Evolutionary conservation across 2,888 invertebrate genomes (phyloP), one percentile per base, ranked within the genome.

Genomic region (Andrena marginata): DNA sequence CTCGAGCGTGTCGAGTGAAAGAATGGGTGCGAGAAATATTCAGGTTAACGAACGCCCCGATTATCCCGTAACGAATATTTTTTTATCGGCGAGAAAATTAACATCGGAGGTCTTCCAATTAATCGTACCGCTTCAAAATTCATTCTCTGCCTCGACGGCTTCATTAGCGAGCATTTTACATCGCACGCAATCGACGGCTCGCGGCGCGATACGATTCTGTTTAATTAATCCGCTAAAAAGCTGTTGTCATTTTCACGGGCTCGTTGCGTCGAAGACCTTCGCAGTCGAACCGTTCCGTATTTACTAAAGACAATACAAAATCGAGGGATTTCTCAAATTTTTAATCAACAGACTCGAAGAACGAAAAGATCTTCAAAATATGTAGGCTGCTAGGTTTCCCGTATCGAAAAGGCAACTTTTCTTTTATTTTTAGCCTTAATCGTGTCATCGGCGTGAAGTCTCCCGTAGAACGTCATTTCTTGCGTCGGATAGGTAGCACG

Each of bases 211-310:
- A 26, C 73, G 13, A 31, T 63, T 60, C 67, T 23, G n/a, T 67
- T 68, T 65, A 67, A 76, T 69, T 63, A 76, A 69, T 63, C 54
- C 63, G 26, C 54, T 26, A 35, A 60, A 54, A 62, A 42, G 23
- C 4, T 42, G 29, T 48, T 20, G 59, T 60, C 42, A 26, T 33
- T 20, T 60, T n/a, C 16, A 16, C n/a, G n/a, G 29, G 8, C 31
- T 35, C 42, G 51, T 69, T 51, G 63, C 48, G 23, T 29, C 10
- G 23, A 54, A n/a, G 35, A 56, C 48, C 16, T 16, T 62, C 20
- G 20, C 62, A 10, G 0, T 16, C 4, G 13, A 49, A 13, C 26
- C 51, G 6, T 13, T 29, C n/a, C 10, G 0, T 13, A 42, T 42
- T 42, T 42, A 16, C 42, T 16, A 42, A 42, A 5, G 16, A 16